These are phyloP conservation scores for Agrilus planipennis DNA, from an alignment of 1,140 invertebrate species.

Conservation along the genomic window DNA sequence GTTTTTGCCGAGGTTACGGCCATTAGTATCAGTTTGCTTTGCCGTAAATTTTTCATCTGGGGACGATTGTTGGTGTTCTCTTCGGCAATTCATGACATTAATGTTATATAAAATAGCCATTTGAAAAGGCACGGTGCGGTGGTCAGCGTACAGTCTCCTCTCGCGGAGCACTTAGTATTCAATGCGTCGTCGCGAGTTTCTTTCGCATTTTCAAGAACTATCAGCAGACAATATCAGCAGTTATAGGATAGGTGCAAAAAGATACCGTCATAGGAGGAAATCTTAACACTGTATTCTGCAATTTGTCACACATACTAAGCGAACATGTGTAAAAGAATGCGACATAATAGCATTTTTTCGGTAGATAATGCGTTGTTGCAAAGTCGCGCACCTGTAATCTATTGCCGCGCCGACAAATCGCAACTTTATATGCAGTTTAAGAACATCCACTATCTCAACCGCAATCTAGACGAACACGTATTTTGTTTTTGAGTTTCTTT, in stretches of 20 bases:
- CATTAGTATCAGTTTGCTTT: no score
- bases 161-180: no score
- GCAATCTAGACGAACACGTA: constrained; percentile 10
- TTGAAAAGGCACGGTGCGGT: no score
- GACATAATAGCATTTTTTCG: constrained; percentile 11
- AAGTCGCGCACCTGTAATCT: constrained; percentile 8
- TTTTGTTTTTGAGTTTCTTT: no score
- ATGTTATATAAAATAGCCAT: no score
- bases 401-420: constrained; percentile 10
- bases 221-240: constrained; percentile 3
- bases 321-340: constrained; percentile 14
- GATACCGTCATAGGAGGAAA: constrained; percentile 7
- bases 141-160: no score
- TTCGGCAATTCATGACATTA: no score
- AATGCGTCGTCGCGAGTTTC: no score
- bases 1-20: no score
- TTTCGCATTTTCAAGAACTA: constrained; percentile 6
- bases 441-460: constrained; percentile 13
- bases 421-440: constrained; percentile 14
- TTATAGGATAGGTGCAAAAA: constrained; percentile 3
- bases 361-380: constrained; percentile 8
- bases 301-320: constrained; percentile 15
- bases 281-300: constrained; percentile 7
- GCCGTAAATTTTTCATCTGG: no score
- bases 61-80: no score